Percentiles rank a stretch among this genome's conserved stretches.
Evolutionary conservation across 2,888 invertebrate species (phyloP).

Genomic region (Gnatocerus cornutus): DNA sequence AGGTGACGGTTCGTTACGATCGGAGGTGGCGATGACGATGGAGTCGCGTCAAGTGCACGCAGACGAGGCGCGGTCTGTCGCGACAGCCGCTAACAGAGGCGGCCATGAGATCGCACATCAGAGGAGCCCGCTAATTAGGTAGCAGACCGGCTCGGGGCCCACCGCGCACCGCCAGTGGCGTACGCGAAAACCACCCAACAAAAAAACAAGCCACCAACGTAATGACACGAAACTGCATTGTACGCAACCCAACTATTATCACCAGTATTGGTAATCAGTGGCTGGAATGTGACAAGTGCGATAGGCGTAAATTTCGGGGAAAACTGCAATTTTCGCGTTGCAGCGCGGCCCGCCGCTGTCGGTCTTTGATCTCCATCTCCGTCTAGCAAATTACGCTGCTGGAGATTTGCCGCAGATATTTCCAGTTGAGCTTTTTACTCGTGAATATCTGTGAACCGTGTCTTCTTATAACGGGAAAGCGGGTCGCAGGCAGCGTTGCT

Average conservation of each 20-base stretch:
- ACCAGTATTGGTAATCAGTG: no score
- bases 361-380: conserved; percentile 29
- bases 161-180: conserved; percentile 38
- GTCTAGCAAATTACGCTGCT: conserved; percentile 44
- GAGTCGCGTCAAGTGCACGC: conserved; percentile 39
- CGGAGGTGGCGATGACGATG: conserved; percentile 9
- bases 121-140: conserved; percentile 53
- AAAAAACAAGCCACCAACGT: no score
- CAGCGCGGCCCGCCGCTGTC: conserved; percentile 14
- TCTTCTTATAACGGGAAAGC: conserved; percentile 48
- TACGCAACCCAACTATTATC: no score
- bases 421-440: conserved; percentile 46
- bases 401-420: conserved; percentile 49
- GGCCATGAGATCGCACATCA: conserved; percentile 53
- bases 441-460: conserved; percentile 45
- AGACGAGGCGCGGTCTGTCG: conserved; percentile 52
- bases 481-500: conserved; percentile 40
- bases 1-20: conserved; percentile 5
- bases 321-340: no score
- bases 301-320: no score
- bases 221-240: no score
- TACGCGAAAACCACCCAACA: no score
- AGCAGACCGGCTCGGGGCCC: conserved; percentile 46
- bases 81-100: conserved; percentile 52
- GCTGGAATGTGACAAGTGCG: no score